phyloP scores from a whole-genome alignment of 2,113 vertebrate genomes.

The Paramisgurnus dabryanus region DNA sequence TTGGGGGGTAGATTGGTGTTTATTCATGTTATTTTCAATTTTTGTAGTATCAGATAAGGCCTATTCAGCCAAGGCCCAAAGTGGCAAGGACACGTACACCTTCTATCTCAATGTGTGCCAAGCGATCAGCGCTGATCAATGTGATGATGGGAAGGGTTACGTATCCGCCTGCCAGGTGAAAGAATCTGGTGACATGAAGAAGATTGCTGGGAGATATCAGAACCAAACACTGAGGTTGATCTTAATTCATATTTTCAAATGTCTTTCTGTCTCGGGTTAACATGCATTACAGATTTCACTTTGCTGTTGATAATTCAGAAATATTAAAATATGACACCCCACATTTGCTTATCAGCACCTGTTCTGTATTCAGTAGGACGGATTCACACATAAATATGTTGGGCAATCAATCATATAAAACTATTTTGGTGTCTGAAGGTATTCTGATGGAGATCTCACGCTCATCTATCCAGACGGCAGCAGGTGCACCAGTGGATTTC shows the following conservation, averaged over 20 bases:
- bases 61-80: slow-evolving; percentile 69
- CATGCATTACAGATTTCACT: background rate
- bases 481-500: slow-evolving; percentile 86
- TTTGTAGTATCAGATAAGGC: slow-evolving; percentile 49
- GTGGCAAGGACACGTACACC: slow-evolving; percentile 72
- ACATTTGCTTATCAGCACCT: too few species aligned
- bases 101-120: slow-evolving; percentile 90
- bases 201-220: slow-evolving; percentile 79
- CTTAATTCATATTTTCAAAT: background rate
- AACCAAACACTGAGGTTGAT: slow-evolving; percentile 87
- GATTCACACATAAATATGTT: too few species aligned
- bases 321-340: too few species aligned
- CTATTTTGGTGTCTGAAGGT: slow-evolving; percentile 69
- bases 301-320: background rate
- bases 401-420: background rate
- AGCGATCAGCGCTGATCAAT: slow-evolving; percentile 53
- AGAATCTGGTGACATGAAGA: slow-evolving; percentile 46
- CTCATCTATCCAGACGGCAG: slow-evolving; percentile 84
- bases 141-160: slow-evolving; percentile 19
- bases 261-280: background rate
- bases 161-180: slow-evolving; percentile 87
- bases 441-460: slow-evolving; percentile 94
- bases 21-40: background rate
- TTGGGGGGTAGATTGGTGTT: too few species aligned
- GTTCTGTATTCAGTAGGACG: too few species aligned